A percentile compares a stretch with the other conserved stretches of the same genome.
These are phyloP conservation scores for Acleris cristana DNA, from an alignment of 2,888 invertebrate genomes.

Conservation along the genomic window DNA sequence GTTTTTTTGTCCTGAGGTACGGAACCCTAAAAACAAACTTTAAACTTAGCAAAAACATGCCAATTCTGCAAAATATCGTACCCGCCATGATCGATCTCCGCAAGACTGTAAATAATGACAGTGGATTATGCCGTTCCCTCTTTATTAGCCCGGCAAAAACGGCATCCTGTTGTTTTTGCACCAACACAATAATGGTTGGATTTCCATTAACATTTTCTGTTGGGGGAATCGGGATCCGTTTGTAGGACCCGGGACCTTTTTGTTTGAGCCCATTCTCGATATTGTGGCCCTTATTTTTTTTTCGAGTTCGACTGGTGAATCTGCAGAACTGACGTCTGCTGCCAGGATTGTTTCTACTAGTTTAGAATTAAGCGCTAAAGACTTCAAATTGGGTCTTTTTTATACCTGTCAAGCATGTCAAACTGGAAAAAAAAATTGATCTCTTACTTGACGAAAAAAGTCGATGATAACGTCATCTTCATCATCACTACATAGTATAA, in stretches of 20 bases:
- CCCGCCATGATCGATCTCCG: slow-evolving; percentile 43
- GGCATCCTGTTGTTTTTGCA: slow-evolving; percentile 65
- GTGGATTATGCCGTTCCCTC: slow-evolving; percentile 63
- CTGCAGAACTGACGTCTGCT: slow-evolving; percentile 2
- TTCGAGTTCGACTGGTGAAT: slow-evolving; percentile 31
- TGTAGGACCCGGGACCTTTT: slow-evolving; percentile 41
- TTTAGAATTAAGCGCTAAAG: slow-evolving; percentile 3
- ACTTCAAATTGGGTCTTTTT: too few relatives aligned
- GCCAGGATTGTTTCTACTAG: slow-evolving; percentile 21
- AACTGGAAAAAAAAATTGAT: too few relatives aligned
- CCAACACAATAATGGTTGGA: slow-evolving; percentile 56
- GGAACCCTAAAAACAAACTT: too few relatives aligned
- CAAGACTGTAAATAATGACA: slow-evolving; percentile 67
- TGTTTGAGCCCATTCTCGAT: slow-evolving; percentile 52
- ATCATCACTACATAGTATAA: too few relatives aligned
- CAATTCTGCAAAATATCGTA: neutral
- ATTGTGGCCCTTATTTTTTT: slow-evolving; percentile 53
- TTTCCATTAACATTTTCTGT: slow-evolving; percentile 68
- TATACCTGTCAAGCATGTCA: too few relatives aligned
- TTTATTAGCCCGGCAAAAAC: slow-evolving; percentile 66
- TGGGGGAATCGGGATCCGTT: slow-evolving; percentile 53
- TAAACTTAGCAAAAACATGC: neutral
- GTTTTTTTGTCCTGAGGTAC: too few relatives aligned
- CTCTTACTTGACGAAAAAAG: too few relatives aligned
- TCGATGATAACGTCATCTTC: too few relatives aligned